These are phyloP conservation scores for Noctua janthe DNA, from an alignment of 2,888 invertebrate genomes.

Conservation along the genomic window DNA sequence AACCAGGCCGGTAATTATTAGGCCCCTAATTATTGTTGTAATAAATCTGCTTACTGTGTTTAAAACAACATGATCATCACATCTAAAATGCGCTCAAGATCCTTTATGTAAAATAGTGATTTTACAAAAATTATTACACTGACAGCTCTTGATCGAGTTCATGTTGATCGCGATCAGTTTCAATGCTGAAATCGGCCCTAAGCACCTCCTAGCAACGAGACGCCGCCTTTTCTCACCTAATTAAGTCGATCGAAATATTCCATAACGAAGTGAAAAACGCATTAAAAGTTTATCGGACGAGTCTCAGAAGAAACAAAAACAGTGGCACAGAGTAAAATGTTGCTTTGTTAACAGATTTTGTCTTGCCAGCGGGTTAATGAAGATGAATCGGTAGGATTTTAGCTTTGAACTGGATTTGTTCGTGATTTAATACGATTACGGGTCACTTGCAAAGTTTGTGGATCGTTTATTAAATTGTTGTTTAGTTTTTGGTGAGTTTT, in stretches of 20 bases:
- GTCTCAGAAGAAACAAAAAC: slow-evolving; percentile 73
- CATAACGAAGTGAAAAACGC: slow-evolving; percentile 85
- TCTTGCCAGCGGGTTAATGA: slow-evolving; percentile 59
- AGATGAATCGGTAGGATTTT: slow-evolving; percentile 51
- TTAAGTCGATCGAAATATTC: slow-evolving; percentile 83
- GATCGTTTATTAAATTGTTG: slow-evolving; percentile 47
- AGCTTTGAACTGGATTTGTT: slow-evolving; percentile 57
- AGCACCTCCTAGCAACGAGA: slow-evolving; percentile 68
- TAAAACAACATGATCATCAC: neutral
- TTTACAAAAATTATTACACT: neutral
- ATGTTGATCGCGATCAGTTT: neutral
- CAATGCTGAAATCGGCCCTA: neutral
- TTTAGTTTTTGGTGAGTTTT: slow-evolving; percentile 14
- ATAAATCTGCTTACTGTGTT: neutral
- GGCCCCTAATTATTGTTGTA: neutral
- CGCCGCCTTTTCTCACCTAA: slow-evolving; percentile 77
- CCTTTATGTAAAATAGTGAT: no score
- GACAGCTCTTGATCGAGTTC: neutral
- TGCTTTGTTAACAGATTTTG: slow-evolving; percentile 49
- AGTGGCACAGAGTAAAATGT: slow-evolving; percentile 70
- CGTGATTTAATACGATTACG: slow-evolving; percentile 62
- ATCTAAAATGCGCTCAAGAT: neutral
- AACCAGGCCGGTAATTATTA: no score
- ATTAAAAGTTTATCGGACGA: slow-evolving; percentile 83
- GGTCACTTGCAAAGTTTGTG: slow-evolving; percentile 52